These are phyloP conservation scores for Delia radicum DNA, from an alignment of 1,140 invertebrate genomes.

Conservation along the genomic window DNA sequence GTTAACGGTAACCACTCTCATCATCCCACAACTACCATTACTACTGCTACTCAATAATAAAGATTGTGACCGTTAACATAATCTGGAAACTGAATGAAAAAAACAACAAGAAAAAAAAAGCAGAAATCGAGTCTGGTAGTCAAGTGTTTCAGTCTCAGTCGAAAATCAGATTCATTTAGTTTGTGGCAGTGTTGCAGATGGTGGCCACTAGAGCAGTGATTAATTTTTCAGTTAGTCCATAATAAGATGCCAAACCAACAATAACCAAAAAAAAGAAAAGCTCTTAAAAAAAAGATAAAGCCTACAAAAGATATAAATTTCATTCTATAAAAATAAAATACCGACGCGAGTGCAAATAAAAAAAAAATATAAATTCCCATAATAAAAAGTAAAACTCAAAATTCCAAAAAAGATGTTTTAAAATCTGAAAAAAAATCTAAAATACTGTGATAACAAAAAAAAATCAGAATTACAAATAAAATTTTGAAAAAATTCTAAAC, in stretches of 20 bases:
- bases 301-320: conserved; percentile 34
- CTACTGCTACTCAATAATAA: conserved; percentile 1
- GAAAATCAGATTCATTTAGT: conserved; percentile 29
- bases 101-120: not conserved
- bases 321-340: conserved; percentile 28
- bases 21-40: not conserved
- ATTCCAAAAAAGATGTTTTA: not conserved
- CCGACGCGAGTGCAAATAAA: conserved; percentile 30
- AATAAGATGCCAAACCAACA: conserved; percentile 48
- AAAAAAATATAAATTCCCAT: conserved; percentile 11
- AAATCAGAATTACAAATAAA: conserved; percentile 25
- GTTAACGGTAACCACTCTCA: not conserved
- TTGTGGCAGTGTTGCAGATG: conserved; percentile 30
- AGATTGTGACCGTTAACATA: not conserved
- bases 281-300: conserved; percentile 11
- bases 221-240: conserved; percentile 55
- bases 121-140: conserved; percentile 9
- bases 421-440: conserved; percentile 2
- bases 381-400: conserved; percentile 8
- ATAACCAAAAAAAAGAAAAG: conserved; percentile 24
- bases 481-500: not conserved
- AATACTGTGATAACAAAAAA: conserved; percentile 6
- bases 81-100: not conserved
- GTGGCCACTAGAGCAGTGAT: conserved; percentile 43
- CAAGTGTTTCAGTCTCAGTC: conserved; percentile 27